Base-by-base conservation (phyloP, 1,140 invertebrate species). In the Microplitis demolitor region DNA sequence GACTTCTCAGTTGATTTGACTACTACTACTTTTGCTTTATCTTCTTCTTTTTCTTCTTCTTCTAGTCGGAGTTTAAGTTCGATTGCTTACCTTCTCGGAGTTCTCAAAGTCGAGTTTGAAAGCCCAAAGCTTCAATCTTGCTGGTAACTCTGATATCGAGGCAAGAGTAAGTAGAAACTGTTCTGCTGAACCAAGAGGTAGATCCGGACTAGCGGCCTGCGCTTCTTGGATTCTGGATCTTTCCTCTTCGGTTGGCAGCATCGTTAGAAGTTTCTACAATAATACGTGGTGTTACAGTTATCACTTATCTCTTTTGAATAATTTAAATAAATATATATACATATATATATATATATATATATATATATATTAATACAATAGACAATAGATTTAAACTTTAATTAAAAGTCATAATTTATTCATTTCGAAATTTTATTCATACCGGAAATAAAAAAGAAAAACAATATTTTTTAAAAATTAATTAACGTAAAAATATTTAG, bases 91-190 rank as follows among this genome's bases (percentile, higher is more conserved):
- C 87, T 92, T 93, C 88, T 99, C 97, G 74, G 95, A 92, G 83
- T 94, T 95, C 85, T 99, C 97, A 87, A 98, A 99, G 88, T 99
- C 98, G 45, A 99, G 88, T 85, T 98, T 98, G 88, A 99, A 99
- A 66, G 98, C 93, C 98, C 98, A 99, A 68, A 99, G 89, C 84
- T 97, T 96, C 3, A 99, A 90, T 77, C 98, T 89, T 34, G 98
- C 97, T 33, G 95, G 92, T 54, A 99, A 90, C 88, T 99, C 97
- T 50, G 94, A 97, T 74, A 99, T 98, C 24, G 97, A 98, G 11
- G 96, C 94, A 72, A 99, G 88, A 60, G 96, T 98, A 16, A 99
- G 88, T 9, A 99, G 91, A 85, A 99, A 99, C 86, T 99, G 97
- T 87, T 99, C 98, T 5, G 98, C 98, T 78, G 94, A 97, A 71